These are phyloP conservation scores for Philaethria dido DNA, from an alignment of 2,888 invertebrate species.

Conservation along the genomic window DNA sequence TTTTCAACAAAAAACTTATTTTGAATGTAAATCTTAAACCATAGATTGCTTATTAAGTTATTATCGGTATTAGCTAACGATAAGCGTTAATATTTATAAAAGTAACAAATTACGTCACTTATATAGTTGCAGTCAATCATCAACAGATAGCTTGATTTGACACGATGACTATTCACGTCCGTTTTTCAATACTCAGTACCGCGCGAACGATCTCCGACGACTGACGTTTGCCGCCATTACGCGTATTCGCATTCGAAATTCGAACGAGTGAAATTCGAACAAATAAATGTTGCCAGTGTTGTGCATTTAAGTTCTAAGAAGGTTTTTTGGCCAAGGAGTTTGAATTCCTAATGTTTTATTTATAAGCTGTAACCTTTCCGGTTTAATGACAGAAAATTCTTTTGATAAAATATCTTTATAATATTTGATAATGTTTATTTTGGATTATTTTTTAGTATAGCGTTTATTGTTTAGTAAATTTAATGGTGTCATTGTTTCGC, in stretches of 20 bases:
- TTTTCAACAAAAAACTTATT: constrained; percentile 1
- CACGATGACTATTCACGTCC: constrained; percentile 59
- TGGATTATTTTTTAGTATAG: background rate
- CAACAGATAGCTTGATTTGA: constrained; percentile 58
- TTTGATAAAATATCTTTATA: constrained; percentile 27
- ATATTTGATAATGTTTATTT: constrained; percentile 21
- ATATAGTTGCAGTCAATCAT: constrained; percentile 46
- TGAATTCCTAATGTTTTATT: constrained; percentile 28
- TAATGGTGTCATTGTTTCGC: too few species aligned
- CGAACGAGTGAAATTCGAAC: constrained; percentile 57
- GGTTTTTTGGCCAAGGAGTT: constrained; percentile 41
- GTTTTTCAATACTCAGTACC: constrained; percentile 71
- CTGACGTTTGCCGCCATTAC: constrained; percentile 64
- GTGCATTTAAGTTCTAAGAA: constrained; percentile 47
- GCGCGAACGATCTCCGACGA: constrained; percentile 68
- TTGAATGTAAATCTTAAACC: constrained; percentile 1
- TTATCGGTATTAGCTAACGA: constrained; percentile 13
- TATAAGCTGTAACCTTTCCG: constrained; percentile 18
- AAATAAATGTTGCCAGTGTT: constrained; percentile 58
- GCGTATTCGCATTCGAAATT: constrained; percentile 54
- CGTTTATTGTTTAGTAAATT: background rate
- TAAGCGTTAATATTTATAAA: constrained; percentile 9
- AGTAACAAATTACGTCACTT: constrained; percentile 39
- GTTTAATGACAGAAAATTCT: constrained; percentile 21
- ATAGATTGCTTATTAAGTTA: background rate